Conservation (phyloP, 2,888 invertebrate species). For the Cephalotes varians region DNA sequence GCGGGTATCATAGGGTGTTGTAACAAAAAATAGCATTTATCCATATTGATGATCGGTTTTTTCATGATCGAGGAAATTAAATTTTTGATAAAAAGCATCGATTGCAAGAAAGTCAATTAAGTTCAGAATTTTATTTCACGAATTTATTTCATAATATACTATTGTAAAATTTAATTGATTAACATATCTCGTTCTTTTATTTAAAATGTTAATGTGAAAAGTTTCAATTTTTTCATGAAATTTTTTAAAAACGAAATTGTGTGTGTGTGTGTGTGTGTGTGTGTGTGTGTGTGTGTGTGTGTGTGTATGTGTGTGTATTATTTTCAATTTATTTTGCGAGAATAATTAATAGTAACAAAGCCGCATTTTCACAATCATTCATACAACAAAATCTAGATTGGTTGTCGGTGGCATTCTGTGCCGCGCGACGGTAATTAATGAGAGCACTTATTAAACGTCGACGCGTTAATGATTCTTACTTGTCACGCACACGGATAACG, state of each 20-base stretch:
- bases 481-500: slow-evolving; percentile 72
- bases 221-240: background rate
- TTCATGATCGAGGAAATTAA: slow-evolving; percentile 1
- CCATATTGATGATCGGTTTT: slow-evolving; percentile 21
- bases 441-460: slow-evolving; percentile 81
- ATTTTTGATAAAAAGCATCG: background rate
- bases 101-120: background rate
- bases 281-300: background rate
- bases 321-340: background rate
- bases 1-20: slow-evolving; percentile 39
- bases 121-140: background rate
- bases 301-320: background rate
- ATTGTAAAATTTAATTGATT: background rate
- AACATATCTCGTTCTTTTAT: background rate
- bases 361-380: slow-evolving; percentile 13
- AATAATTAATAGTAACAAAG: slow-evolving; percentile 14
- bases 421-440: slow-evolving; percentile 69
- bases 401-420: slow-evolving; percentile 57
- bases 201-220: background rate
- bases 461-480: slow-evolving; percentile 76
- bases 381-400: slow-evolving; percentile 3
- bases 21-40: slow-evolving; percentile 39
- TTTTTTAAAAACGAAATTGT: background rate
- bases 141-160: background rate
- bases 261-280: background rate